These are phyloP conservation scores for Plectrocnemia conspersa DNA, from an alignment of 1,140 invertebrate genomes.

Conservation along the genomic window DNA sequence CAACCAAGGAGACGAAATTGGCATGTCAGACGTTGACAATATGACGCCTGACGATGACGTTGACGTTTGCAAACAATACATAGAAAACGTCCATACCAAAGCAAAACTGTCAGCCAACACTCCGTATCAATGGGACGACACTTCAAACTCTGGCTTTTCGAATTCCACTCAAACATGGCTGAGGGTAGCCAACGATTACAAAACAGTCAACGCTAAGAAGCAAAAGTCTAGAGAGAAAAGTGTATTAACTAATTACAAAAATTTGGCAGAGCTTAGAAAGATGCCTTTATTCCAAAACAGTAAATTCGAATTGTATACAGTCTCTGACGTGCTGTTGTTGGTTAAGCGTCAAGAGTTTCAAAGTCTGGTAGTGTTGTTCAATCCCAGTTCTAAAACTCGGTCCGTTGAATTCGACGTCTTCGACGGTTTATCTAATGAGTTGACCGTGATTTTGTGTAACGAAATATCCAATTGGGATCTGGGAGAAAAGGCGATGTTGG, in stretches of 20 bases:
- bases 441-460: conserved; percentile 42
- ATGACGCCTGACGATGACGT: conserved; percentile 29
- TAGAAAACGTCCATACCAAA: conserved; percentile 35
- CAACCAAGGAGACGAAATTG: conserved; percentile 72
- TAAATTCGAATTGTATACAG: conserved; percentile 4
- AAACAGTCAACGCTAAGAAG: conserved; percentile 51
- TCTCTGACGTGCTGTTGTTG: conserved; percentile 13
- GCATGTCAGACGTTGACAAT: conserved; percentile 54
- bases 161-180: conserved; percentile 51
- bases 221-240: conserved; percentile 45
- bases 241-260: conserved; percentile 41
- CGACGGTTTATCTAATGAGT: conserved; percentile 41
- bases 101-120: conserved; percentile 55
- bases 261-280: conserved; percentile 39
- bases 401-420: conserved; percentile 40
- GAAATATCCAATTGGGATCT: conserved; percentile 38
- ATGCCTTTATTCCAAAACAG: conserved; percentile 36
- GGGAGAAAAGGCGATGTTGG: conserved; percentile 38
- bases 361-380: conserved; percentile 40
- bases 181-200: conserved; percentile 53
- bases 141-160: conserved; percentile 54
- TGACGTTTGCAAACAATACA: conserved; percentile 28
- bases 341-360: conserved; percentile 39
- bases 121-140: conserved; percentile 69
- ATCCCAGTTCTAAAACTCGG: conserved; percentile 36